Conservation (phyloP, 2,888 invertebrate species). For the Scaptodrosophila latifasciaeformis region DNA sequence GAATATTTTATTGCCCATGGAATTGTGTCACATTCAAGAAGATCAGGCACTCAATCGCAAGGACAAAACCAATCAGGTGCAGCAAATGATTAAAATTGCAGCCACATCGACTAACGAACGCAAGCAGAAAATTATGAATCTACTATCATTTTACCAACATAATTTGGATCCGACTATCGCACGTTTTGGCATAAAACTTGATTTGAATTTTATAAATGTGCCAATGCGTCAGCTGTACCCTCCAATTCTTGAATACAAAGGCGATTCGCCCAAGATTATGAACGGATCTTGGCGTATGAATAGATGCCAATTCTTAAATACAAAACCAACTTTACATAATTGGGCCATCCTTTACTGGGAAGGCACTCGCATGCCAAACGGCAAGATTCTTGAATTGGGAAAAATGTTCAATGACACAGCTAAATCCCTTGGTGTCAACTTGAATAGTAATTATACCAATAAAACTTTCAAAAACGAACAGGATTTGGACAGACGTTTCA, state of each 20-base stretch:
- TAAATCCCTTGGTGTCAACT: too few relatives aligned
- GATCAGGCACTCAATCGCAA: slow-evolving; percentile 85
- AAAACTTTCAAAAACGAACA: slow-evolving; percentile 44
- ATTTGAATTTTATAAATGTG: slow-evolving; percentile 83
- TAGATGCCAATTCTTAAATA: slow-evolving; percentile 32
- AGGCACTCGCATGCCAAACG: slow-evolving; percentile 21
- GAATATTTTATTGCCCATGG: slow-evolving; percentile 87
- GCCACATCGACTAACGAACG: slow-evolving; percentile 87
- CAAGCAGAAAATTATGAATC: slow-evolving; percentile 85
- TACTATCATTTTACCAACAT: slow-evolving; percentile 60
- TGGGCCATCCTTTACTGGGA: slow-evolving; percentile 62
- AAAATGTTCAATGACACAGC: background rate
- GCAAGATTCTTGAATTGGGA: slow-evolving; percentile 22
- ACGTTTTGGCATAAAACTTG: slow-evolving; percentile 89
- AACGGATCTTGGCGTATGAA: slow-evolving; percentile 66
- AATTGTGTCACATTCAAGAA: slow-evolving; percentile 85
- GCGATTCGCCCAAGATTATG: slow-evolving; percentile 25
- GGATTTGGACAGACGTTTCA: slow-evolving; percentile 39
- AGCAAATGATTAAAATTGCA: slow-evolving; percentile 89
- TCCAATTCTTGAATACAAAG: slow-evolving; percentile 82
- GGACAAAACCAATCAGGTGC: slow-evolving; percentile 87
- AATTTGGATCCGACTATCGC: slow-evolving; percentile 77
- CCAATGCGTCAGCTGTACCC: slow-evolving; percentile 86
- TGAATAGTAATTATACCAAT: slow-evolving; percentile 27
- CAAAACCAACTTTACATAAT: slow-evolving; percentile 36